Conservation (phyloP, 2,113 vertebrate genomes). For the Pygoscelis adeliae region DNA sequence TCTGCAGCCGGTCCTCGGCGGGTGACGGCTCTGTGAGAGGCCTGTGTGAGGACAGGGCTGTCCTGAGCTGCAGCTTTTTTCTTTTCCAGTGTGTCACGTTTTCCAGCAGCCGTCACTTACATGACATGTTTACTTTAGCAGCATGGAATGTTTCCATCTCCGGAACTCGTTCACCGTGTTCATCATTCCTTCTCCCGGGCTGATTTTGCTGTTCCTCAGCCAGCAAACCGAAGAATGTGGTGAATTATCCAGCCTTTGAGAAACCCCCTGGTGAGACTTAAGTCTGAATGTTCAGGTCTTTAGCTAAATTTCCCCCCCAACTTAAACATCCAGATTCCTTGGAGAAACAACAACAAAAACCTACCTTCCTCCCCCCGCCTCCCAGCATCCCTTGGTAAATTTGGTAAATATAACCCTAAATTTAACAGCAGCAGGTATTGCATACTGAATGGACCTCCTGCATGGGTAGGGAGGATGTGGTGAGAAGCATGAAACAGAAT, state of each 20-base stretch:
- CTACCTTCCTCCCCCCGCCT: fast-evolving
- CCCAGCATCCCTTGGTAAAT: neutral
- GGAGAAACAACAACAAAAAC: neutral
- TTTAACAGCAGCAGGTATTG: neutral
- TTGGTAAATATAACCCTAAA: neutral
- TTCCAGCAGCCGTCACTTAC: neutral
- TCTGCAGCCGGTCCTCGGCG: neutral
- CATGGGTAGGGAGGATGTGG: fast-evolving
- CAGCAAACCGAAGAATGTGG: neutral
- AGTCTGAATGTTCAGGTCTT: neutral
- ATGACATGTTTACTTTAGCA: fast-evolving
- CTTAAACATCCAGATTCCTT: neutral
- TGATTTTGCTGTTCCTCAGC: neutral
- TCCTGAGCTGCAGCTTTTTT: neutral
- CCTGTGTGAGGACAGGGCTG: fast-evolving
- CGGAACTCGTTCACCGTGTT: fast-evolving
- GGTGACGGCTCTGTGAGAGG: no score
- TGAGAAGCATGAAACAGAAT: neutral
- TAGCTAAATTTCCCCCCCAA: neutral
- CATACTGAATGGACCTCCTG: neutral
- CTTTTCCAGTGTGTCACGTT: fast-evolving
- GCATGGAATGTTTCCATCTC: fast-evolving
- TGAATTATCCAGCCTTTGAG: neutral
- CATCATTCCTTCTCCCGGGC: neutral
- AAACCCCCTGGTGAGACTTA: neutral